phyloP scores from a whole-genome alignment of 1,140 invertebrate species.

The Lasioglossum baleicum region DNA sequence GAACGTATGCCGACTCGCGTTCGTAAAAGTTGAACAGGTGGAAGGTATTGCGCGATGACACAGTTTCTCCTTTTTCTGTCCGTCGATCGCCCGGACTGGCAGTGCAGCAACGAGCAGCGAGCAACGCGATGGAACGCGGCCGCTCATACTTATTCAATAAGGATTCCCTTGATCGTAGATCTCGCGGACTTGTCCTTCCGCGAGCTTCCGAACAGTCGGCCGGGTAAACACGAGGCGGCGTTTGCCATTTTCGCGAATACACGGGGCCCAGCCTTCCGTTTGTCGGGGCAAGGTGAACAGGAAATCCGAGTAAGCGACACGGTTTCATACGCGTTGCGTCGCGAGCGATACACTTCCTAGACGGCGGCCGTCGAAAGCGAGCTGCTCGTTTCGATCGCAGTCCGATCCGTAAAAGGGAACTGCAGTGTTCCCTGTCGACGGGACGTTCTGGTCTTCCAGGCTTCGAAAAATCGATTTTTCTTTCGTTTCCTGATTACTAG shows the following conservation, averaged over 20 bases:
- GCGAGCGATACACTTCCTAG: slow-evolving; percentile 3
- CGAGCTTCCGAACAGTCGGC: background rate
- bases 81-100: background rate
- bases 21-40: background rate
- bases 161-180: background rate
- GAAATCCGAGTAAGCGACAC: slow-evolving; percentile 37
- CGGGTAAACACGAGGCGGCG: background rate
- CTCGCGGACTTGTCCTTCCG: background rate
- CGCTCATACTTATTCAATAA: background rate
- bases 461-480: too few species aligned
- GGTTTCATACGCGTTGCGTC: background rate
- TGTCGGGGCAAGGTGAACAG: slow-evolving; percentile 39
- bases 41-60: background rate
- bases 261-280: background rate
- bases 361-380: background rate
- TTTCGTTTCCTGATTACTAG: too few species aligned
- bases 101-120: too few species aligned
- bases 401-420: background rate
- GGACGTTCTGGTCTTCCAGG: too few species aligned
- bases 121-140: background rate
- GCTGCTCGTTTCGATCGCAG: background rate
- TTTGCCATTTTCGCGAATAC: slow-evolving; percentile 25
- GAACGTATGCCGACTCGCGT: background rate
- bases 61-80: background rate
- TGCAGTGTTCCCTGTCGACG: too few species aligned